A percentile compares a stretch with the other conserved stretches of the same genome.
These are phyloP conservation scores for Umimayanthus kanabou DNA, from an alignment of 92 coral and sea anemone genomes.

Conservation along the genomic window DNA sequence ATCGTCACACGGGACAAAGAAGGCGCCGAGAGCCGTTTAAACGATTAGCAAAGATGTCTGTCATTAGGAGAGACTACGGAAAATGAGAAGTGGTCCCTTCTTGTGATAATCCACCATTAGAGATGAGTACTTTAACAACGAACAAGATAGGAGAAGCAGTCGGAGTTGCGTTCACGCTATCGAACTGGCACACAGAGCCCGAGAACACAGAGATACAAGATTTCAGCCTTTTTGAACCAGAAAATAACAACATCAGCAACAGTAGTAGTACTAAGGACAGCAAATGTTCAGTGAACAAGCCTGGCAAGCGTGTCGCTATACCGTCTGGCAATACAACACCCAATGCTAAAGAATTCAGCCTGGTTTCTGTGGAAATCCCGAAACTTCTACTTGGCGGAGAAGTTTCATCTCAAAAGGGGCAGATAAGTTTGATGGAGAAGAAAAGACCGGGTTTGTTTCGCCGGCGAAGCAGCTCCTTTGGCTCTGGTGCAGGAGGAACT, in stretches of 20 bases:
- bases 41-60: conserved; percentile 18
- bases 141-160: not conserved
- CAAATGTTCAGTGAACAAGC: not conserved
- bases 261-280: not conserved
- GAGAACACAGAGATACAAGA: not conserved
- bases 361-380: not conserved
- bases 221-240: not conserved
- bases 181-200: conserved; percentile 9
- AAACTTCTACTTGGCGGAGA: not conserved
- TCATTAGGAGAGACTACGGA: not conserved
- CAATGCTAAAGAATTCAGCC: not conserved
- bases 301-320: not conserved
- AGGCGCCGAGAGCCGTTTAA: conserved; percentile 27
- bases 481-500: not conserved
- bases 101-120: not conserved
- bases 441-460: not conserved
- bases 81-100: conserved; percentile 9
- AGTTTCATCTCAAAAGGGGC: not conserved
- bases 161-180: not conserved
- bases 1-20: not conserved
- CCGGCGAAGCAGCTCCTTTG: not conserved
- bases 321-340: not conserved
- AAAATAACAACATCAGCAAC: not conserved
- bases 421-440: not conserved
- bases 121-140: conserved; percentile 14